Base-by-base conservation (phyloP, 2,113 vertebrate species). In the Garra rufa region DNA sequence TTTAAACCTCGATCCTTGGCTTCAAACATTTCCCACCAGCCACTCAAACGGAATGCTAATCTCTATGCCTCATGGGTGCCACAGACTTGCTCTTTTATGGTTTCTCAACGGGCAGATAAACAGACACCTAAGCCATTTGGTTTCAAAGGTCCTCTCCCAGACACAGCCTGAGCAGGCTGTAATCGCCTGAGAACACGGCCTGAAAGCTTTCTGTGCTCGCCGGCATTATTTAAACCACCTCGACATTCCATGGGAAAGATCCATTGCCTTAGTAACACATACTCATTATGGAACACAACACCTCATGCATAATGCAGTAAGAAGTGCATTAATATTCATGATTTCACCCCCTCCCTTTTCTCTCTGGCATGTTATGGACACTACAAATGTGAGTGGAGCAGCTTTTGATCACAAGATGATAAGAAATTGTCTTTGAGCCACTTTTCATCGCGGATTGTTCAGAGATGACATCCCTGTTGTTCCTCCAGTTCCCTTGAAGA, bases 61-160 rank as follows among this genome's bases (percentile, higher is more conserved):
- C 88, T 87, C 79, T 79, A 41, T 85, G 86, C 73, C 59, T 43
- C 34, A 80, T 63, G 61, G 83, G 71, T 87, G 85, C 87, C 76
- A 48, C 70, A 50, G 57, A n/a, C 41, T 17, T 46, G 76, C 76
- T 85, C 61, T 89, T 92, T 89, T 82, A 34, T 77, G 80, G 87
- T 88, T 89, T 57, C 90, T 92, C 87, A 84, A 78, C 83, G 78
- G 87, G 80, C 88, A 65, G 88, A 92, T 93, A 90, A 93, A 90
- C 85, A 76, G 83, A 91, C 79, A 82, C 81, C 86, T 89, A 89
- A 91, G 90, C 88, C 87, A 41, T 76, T 87, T 92, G 83, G 83
- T 88, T 90, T 89, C 89, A 87, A 88, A 90, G 87, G 76, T 87
- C 88, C 83, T 90, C 48, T 92, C 86, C 89, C 21, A 55, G 46